phyloP scores from a whole-genome alignment of 2,797 vertebrate genomes.

The Sphaeramia orbicularis region DNA sequence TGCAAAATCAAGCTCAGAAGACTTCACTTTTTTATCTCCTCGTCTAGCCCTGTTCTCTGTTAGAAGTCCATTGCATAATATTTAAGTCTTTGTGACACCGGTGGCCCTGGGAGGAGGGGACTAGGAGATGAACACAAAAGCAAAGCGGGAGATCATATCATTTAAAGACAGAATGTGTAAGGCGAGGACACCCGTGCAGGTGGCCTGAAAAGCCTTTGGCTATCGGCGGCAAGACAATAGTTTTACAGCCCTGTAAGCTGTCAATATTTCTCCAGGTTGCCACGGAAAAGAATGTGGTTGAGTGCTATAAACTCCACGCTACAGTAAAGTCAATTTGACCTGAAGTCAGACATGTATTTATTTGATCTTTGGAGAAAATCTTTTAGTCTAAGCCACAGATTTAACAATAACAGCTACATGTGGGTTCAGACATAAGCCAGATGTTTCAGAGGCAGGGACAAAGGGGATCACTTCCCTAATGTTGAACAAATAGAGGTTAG shows the following conservation, averaged over 20 bases:
- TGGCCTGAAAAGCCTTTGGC: constrained; percentile 54
- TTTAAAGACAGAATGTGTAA: constrained; percentile 30
- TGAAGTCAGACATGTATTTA: constrained; percentile 32
- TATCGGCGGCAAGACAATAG: constrained; percentile 25
- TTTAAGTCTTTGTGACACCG: constrained; percentile 59
- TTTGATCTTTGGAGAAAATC: constrained; percentile 39
- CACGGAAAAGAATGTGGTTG: constrained; percentile 54
- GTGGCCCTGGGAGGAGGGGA: constrained; percentile 18
- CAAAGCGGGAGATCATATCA: constrained; percentile 40
- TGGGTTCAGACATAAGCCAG: constrained; percentile 38
- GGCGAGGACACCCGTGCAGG: constrained; percentile 46
- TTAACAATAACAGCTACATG: constrained; percentile 23
- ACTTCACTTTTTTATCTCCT: constrained; percentile 28
- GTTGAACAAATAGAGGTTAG: constrained; percentile 29
- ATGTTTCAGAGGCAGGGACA: constrained; percentile 29
- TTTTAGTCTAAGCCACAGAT: constrained; percentile 16
- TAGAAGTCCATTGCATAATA: constrained; percentile 56
- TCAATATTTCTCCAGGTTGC: constrained; percentile 73
- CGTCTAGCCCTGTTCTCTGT: constrained; percentile 28
- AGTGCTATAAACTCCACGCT: constrained; percentile 37
- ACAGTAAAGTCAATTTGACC: constrained; percentile 30
- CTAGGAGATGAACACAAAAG: constrained; percentile 29
- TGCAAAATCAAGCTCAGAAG: constrained; percentile 15
- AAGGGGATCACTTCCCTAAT: constrained; percentile 26
- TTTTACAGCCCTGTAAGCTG: constrained; percentile 55